phyloP scores from a whole-genome alignment of 2,888 invertebrate species.

The Ellobium chinense region DNA sequence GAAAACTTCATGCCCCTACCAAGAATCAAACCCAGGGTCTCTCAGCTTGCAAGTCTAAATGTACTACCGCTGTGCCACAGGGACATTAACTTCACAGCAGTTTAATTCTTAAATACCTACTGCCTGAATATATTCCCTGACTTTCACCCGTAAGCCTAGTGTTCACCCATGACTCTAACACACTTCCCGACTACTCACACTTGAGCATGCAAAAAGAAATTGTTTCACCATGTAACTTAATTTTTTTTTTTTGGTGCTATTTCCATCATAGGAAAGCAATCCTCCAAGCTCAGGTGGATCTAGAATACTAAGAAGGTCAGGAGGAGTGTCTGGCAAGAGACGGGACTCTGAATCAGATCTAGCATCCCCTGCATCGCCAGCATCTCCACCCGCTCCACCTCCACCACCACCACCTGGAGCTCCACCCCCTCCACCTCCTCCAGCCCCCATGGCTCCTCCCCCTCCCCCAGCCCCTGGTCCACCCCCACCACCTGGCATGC shows the following conservation, averaged over 20 bases:
- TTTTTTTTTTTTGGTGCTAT: not conserved
- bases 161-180: too few relatives aligned
- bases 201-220: too few relatives aligned
- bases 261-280: constrained; percentile 26
- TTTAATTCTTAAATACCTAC: too few relatives aligned
- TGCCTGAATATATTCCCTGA: too few relatives aligned
- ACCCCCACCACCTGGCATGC: constrained; percentile 54
- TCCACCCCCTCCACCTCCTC: constrained; percentile 47
- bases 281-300: constrained; percentile 18
- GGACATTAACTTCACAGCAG: too few relatives aligned
- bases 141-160: too few relatives aligned
- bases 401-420: constrained; percentile 53
- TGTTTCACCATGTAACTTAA: too few relatives aligned
- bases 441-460: constrained; percentile 23
- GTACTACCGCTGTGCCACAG: too few relatives aligned
- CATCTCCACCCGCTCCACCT: constrained; percentile 44
- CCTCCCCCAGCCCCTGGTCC: constrained; percentile 45
- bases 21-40: too few relatives aligned
- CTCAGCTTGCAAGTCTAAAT: too few relatives aligned
- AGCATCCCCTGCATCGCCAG: constrained; percentile 48
- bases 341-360: constrained; percentile 27
- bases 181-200: too few relatives aligned
- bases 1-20: too few relatives aligned
- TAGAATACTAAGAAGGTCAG: constrained; percentile 44
- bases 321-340: not conserved